Conservation (phyloP, 2,888 invertebrate genomes). For the Apodemia duryi region DNA sequence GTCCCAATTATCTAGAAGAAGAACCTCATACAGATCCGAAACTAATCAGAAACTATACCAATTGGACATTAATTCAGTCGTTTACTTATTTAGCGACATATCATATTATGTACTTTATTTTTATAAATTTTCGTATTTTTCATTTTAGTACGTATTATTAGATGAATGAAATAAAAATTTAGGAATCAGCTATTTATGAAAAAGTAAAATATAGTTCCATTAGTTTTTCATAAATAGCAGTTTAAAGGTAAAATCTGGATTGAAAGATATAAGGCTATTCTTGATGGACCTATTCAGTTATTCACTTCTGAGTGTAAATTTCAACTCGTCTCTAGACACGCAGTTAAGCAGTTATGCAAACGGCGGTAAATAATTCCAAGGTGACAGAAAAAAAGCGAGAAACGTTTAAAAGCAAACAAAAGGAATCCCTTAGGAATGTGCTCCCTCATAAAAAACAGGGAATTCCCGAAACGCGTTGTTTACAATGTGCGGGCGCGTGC, state of each 20-base stretch:
- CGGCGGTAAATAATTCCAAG: slow-evolving; percentile 52
- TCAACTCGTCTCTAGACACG: neutral
- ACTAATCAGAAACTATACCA: too few relatives aligned
- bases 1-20: too few relatives aligned
- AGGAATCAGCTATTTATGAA: too few relatives aligned
- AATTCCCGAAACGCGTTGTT: slow-evolving; percentile 76
- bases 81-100: too few relatives aligned
- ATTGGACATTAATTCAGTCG: too few relatives aligned
- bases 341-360: slow-evolving; percentile 45
- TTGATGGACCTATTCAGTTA: neutral
- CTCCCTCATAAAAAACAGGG: slow-evolving; percentile 70
- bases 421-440: slow-evolving; percentile 77
- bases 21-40: too few relatives aligned
- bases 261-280: neutral
- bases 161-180: too few relatives aligned
- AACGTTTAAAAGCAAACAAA: slow-evolving; percentile 70
- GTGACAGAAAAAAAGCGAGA: slow-evolving; percentile 57
- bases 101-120: too few relatives aligned
- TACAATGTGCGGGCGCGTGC: slow-evolving; percentile 53
- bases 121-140: too few relatives aligned
- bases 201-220: too few relatives aligned
- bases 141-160: too few relatives aligned
- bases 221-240: too few relatives aligned
- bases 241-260: neutral
- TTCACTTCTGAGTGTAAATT: neutral